Evolutionary conservation across 2,888 invertebrate species (phyloP), one percentile per base, ranked within the genome.

Genomic region (Sycophila texana): DNA sequence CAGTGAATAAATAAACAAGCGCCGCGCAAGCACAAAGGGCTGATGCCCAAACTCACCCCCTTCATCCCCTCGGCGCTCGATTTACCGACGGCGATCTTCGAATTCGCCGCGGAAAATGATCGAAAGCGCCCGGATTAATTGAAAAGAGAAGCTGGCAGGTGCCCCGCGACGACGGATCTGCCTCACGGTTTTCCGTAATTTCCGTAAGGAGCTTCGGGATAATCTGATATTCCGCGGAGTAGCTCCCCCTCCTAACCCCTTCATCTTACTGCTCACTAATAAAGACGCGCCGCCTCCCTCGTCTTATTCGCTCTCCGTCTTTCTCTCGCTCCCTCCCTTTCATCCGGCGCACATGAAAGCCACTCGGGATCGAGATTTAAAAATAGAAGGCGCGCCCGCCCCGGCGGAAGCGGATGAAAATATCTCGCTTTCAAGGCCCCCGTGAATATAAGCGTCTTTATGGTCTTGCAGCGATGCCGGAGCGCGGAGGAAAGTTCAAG

Each of bases 391-490:
- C 55, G 22, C 20, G 51, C 72, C 53, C 57, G 65, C 67, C 60
- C 71, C 77, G 70, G 67, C 79, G 81, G 82, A 82, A 82, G 75
- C 79, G 77, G 77, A 82, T 82, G 74, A 63, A 82, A 82, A 81
- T 82, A 82, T 77, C 81, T 75, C 74, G 82, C 74, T 81, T 82
- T 82, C 80, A 82, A 80, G 82, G 78, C 78, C 76, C 65, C 57
- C 75, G 58, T 39, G 7, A 39, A 39, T 39, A 39, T 39, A 14
- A 39, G 61, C 39, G 47, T 72, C 55, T 74, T 58, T 70, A 55
- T 67, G 49, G 60, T 74, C 63, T 57, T 74, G 22, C 65, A 66
- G 61, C 20, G 68, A 67, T 26, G 20, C 73, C 61, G 39, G 39
- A 51, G 2, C 26, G 53, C 63, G 57, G 65, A 74, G 71, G 60